Base-by-base conservation (phyloP, 2,113 vertebrate genomes). In the Serinus canaria region DNA sequence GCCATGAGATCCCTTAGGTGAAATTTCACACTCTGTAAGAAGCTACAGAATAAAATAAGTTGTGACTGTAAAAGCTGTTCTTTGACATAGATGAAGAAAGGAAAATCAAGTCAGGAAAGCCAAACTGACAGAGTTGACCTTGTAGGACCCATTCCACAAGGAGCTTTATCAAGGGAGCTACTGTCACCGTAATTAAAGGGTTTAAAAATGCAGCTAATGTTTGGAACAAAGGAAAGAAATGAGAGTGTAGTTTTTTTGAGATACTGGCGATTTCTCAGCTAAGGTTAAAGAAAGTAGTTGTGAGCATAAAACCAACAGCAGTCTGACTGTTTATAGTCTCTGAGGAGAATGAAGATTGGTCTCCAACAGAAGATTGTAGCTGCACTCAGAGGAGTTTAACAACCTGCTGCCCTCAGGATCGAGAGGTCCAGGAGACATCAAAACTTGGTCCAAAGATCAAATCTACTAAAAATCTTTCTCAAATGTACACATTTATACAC, bases 151-250 rank as follows among this genome's bases (percentile, higher is more conserved):
- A 4, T 15, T 4, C 7, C 11, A 7, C 14, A 15, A 22, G 6
- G 56, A 81, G 5, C 9, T 69, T 62, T 73, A 50, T 58, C 19
- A 27, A 41, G 17, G n/a, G 66, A 20, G 13, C 9, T 66, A 15
- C 28, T 1, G 0, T 70, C 12, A 55, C 23, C 1, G 1, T 39
- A 77, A 44, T 1, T 1, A 49, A 87, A 74, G 19, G 27, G 4
- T 50, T 87, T 82, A 37, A 56, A 92, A 91, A 60, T 67, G 19
- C 23, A 92, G 35, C 18, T 59, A 60, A 56, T 22, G 25, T 66
- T 55, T 76, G 35, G 44, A 60, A 76, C 15, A 68, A 63, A 89
- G 33, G 13, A 72, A 56, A 82, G 33, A 15, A 91, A 70, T 37
- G 6, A 18, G 11, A 39, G 3, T 19, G 10, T 33, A n/a, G 18